A percentile compares a stretch with the other conserved stretches of the same genome.
Conservation (phyloP, 2,113 vertebrate genomes). For the Lycaon pictus region DNA sequence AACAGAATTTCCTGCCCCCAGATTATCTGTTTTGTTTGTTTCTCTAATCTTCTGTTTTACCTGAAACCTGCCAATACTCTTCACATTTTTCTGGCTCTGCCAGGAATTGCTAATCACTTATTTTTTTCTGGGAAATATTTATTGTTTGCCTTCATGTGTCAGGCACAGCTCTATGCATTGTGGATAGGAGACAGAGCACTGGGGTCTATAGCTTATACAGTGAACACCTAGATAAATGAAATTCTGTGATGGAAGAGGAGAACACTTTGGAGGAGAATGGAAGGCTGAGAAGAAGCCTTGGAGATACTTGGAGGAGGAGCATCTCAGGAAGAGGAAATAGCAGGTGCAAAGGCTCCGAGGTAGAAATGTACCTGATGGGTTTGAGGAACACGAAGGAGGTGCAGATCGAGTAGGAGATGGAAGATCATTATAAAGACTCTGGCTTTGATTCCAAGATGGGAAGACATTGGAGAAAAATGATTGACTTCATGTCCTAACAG, state of each 20-base stretch:
- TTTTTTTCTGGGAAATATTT: background rate
- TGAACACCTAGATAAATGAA: background rate
- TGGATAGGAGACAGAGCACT: background rate
- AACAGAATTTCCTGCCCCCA: background rate
- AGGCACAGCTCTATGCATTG: background rate
- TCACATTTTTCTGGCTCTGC: background rate
- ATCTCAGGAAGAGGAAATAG: background rate
- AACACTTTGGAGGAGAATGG: background rate
- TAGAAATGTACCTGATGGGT: background rate
- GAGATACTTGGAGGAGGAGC: background rate
- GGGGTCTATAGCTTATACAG: background rate
- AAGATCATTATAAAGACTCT: background rate
- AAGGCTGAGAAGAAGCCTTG: background rate
- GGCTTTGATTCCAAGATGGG: background rate
- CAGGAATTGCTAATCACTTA: background rate
- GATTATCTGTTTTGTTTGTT: conserved; percentile 16
- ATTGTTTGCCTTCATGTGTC: background rate
- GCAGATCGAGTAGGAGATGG: background rate
- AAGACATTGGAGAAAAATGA: background rate
- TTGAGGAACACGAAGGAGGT: background rate
- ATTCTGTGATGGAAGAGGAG: background rate
- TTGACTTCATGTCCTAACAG: background rate
- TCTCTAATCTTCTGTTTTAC: background rate
- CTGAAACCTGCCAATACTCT: background rate
- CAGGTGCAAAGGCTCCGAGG: background rate